Evolutionary conservation across 2,888 invertebrate species (phyloP).

Genomic region (Allygus modestus): DNA sequence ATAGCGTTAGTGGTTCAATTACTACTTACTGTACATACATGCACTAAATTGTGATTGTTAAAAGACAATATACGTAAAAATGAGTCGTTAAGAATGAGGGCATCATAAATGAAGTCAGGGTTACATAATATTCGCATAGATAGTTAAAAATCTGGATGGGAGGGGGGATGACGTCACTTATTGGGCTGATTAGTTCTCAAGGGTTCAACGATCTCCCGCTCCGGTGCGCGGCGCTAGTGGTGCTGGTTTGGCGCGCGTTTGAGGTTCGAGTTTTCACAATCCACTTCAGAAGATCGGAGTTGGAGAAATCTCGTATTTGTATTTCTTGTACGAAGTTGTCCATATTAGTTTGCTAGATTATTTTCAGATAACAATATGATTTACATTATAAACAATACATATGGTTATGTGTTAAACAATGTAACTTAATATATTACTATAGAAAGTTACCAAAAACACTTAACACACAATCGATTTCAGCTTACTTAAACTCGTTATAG

Average conservation of each 20-base stretch:
- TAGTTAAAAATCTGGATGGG: background rate
- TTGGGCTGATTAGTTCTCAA: slow-evolving; percentile 29
- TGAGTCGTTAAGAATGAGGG: background rate
- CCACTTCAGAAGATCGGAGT: background rate
- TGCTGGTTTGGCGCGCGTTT: slow-evolving; percentile 7
- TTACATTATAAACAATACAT: no score
- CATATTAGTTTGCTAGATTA: no score
- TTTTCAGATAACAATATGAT: no score
- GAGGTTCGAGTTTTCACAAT: background rate
- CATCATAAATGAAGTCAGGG: background rate
- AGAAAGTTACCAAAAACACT: no score
- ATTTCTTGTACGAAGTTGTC: no score
- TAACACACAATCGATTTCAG: no score
- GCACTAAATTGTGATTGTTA: background rate
- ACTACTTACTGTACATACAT: no score
- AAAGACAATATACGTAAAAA: background rate
- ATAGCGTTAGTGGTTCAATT: no score
- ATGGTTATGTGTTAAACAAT: no score
- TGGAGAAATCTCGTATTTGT: no score
- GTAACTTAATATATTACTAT: no score
- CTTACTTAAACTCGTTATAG: no score
- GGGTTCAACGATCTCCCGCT: background rate
- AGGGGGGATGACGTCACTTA: background rate
- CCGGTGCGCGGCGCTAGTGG: background rate
- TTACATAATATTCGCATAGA: slow-evolving; percentile 30